Evolutionary conservation across 1,140 invertebrate species (phyloP).

Genomic region (Lysiphlebus fabarum): DNA sequence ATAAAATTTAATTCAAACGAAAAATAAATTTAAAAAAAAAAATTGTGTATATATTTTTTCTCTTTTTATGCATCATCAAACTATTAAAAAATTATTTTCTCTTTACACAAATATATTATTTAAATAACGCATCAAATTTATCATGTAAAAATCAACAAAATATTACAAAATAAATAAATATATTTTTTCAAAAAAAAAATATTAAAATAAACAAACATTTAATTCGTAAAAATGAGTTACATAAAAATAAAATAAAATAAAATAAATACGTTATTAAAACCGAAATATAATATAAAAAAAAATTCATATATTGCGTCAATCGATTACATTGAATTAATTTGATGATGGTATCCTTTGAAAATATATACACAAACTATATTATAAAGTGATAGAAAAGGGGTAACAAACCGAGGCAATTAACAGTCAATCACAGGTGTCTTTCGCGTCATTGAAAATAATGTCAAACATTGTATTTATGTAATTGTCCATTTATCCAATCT

Average conservation of each 20-base stretch:
- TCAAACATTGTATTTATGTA: conserved; percentile 57
- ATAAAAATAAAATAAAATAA: no score
- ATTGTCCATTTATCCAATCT: conserved; percentile 57
- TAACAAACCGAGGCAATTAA: conserved; percentile 58
- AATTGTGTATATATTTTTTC: neutral
- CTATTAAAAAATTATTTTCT: conserved; percentile 10
- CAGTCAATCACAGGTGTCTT: conserved; percentile 56
- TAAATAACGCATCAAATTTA: no score
- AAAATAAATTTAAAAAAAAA: neutral
- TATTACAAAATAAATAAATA: no score
- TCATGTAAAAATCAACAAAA: no score
- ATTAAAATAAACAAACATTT: no score
- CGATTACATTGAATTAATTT: conserved; percentile 29
- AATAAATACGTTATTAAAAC: neutral
- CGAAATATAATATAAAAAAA: conserved; percentile 14
- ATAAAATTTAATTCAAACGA: neutral
- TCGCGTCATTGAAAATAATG: conserved; percentile 56
- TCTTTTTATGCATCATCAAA: neutral
- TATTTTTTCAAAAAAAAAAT: no score
- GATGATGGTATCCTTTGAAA: conserved; percentile 15
- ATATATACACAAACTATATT: no score
- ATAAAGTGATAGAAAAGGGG: conserved; percentile 28
- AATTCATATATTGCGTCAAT: conserved; percentile 18
- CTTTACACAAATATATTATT: no score
- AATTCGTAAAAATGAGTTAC: neutral